Base-by-base conservation (phyloP, 2,797 vertebrate species). In the Schizopygopsis pylzovi region DNA sequence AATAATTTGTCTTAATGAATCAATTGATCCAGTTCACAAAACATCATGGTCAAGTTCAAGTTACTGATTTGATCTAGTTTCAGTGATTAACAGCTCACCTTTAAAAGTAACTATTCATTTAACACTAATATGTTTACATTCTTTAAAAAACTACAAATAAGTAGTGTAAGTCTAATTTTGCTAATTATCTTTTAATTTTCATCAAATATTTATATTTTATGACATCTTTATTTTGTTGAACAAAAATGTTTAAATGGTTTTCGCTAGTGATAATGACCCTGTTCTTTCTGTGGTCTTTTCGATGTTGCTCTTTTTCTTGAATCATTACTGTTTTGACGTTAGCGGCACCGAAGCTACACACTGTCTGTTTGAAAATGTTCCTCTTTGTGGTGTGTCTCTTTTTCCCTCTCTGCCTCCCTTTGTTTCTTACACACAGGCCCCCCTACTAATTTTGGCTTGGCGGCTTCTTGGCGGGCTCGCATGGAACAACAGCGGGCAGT, bases 391-490 rank as follows among this genome's bases (percentile, higher is more conserved):
- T 47, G 15, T 28, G 33, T 81, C 11, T 49, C 25, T 68, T 20
- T 72, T 54, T 33, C 59, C 61, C 37, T 65, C 22, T 54, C 43
- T 54, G 33, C 10, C 70, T 61, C 49, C 39, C 45, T 59, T 33
- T 28, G 41, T 28, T 82, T 61, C 43, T 82, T 61, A 72, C 70
- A 81, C 82, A 82, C 92, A 96, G 96, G 87, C 22, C 94, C 95
- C 85, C 95, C 95, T 45, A 96, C 94, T 37, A 95, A 94, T 89
- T 94, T 94, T 1, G 95, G 96, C 63, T 93, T 92, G 4, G 89
- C 76, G 0, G 84, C 93, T 89, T 89, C 87, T 41, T 91, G 94
- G 91, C 91, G 86, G 89, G 90, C 88, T 33, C 86, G 68, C 70
- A 91, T 93, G 90, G 84, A 86, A 1, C 2, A 86, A 6, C 82